Percentiles rank a stretch among this genome's conserved stretches.
These are phyloP conservation scores for Smutsia gigantea DNA, from an alignment of 2,797 vertebrate genomes.

Conservation along the genomic window DNA sequence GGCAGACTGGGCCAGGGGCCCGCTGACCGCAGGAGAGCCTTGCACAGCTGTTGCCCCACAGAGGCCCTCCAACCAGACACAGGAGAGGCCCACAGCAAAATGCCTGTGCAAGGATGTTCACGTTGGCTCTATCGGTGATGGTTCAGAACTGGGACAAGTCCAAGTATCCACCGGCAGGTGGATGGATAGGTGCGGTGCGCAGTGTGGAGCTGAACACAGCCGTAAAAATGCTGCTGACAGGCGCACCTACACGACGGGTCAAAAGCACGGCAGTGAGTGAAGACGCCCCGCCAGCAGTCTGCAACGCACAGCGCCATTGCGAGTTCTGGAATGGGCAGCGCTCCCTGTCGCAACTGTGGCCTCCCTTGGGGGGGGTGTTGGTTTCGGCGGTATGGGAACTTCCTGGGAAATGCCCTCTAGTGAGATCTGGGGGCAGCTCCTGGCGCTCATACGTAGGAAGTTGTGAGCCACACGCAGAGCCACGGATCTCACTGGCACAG, in stretches of 20 bases:
- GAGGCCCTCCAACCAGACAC: neutral
- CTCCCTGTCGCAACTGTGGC: neutral
- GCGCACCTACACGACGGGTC: neutral
- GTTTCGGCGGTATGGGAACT: neutral
- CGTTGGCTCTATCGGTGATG: accelerated
- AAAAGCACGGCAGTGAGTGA: no score
- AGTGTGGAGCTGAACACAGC: neutral
- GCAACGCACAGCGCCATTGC: accelerated
- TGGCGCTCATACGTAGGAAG: neutral
- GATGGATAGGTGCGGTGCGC: no score
- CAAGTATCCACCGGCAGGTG: accelerated
- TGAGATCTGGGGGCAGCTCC: neutral
- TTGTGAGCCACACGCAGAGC: accelerated
- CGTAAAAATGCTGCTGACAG: no score
- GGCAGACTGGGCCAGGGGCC: accelerated
- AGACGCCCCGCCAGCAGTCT: neutral
- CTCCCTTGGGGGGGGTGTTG: accelerated
- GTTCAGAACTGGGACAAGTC: neutral
- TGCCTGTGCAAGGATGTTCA: neutral
- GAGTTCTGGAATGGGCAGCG: neutral
- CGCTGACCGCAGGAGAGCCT: accelerated
- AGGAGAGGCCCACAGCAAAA: neutral
- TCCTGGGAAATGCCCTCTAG: accelerated
- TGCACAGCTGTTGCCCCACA: accelerated
- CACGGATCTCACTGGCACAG: no score